Percentiles rank a stretch among this genome's conserved stretches.
phyloP scores from a whole-genome alignment of 2,888 invertebrate genomes.

The Drosophila paramelanica region DNA sequence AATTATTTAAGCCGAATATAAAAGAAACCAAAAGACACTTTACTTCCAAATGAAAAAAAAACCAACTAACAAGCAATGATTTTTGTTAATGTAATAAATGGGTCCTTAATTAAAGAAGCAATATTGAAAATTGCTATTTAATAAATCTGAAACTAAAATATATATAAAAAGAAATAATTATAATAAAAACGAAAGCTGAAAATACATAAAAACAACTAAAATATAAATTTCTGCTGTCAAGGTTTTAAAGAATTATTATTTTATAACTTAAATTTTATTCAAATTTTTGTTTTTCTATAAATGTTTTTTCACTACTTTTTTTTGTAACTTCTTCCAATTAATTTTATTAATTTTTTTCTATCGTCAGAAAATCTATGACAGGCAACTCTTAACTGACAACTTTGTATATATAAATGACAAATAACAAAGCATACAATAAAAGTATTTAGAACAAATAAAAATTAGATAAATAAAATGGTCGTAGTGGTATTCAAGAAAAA shows the following conservation, averaged over 20 bases:
- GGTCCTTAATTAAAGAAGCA: constrained; percentile 54
- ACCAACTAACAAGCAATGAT: constrained; percentile 51
- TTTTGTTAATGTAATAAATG: constrained; percentile 37
- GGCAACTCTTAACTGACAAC: constrained; percentile 19
- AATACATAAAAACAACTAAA: constrained; percentile 4
- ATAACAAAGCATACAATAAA: constrained; percentile 59
- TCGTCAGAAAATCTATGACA: constrained; percentile 22
- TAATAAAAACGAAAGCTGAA: neutral
- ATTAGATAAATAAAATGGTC: constrained; percentile 67
- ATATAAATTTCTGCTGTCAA: constrained; percentile 23
- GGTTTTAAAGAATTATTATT: neutral
- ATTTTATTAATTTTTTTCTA: too few species aligned
- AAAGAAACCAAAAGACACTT: constrained; percentile 27
- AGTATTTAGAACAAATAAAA: constrained; percentile 47
- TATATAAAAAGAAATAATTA: neutral
- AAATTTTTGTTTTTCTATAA: neutral
- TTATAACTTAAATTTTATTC: neutral
- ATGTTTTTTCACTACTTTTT: neutral
- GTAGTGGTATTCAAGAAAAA: constrained; percentile 54
- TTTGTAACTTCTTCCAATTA: too few species aligned
- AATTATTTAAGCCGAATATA: constrained; percentile 32
- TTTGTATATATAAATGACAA: constrained; percentile 68
- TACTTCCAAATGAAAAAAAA: constrained; percentile 49
- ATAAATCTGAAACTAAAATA: constrained; percentile 20
- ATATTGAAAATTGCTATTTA: constrained; percentile 45